Evolutionary conservation across 1,140 invertebrate genomes (phyloP), one percentile per base, ranked within the genome.

Genomic region (Lasioglossum albipes): DNA sequence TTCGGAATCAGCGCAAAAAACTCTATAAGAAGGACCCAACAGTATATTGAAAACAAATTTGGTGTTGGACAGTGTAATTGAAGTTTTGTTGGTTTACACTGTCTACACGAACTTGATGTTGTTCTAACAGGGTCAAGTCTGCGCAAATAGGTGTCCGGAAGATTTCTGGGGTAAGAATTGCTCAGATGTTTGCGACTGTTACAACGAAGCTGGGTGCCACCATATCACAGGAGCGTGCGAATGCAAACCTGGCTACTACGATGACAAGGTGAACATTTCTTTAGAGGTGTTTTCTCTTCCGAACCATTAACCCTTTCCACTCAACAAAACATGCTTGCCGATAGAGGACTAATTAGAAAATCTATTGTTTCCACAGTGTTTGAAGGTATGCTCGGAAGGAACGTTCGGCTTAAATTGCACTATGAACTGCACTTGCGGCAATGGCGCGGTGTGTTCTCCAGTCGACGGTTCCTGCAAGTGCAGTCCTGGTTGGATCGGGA

Each of bases 121-220:
- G 12, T 54, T 74, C 45, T 45, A 87, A 73, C 75, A 96, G 95
- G 96, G 96, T 59, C 91, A 93, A 16, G 96, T 97, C 0, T 97
- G 97, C 90, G 96, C 95, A 20, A 96, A 96, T 88, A 93, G 95
- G 5, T 98, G 97, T 92, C 95, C 95, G 0, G 89, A 94, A 13
- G 96, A 96, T 27, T 94, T 92, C 74, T 98, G 95, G 95, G 97
- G 97, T 18, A 91, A 93, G 41, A 95, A 96, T 62, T 99, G 98
- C 89, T 94, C 94, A 45, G 89, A 94, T 62, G 90, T 93, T 1
- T 99, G 99, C 90, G 96, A 97, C 77, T 99, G 99, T 91, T 96
- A 96, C 84, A 99, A 99, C 90, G 96, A 96, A 36, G 97, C 95
- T 0, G 93, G 94, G 0, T 98, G 97, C 85, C 94, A 98, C 93